Percentiles rank a stretch among this genome's conserved stretches.
These are phyloP conservation scores for Campoletis sonorensis DNA, from an alignment of 1,140 invertebrate species.

Conservation along the genomic window DNA sequence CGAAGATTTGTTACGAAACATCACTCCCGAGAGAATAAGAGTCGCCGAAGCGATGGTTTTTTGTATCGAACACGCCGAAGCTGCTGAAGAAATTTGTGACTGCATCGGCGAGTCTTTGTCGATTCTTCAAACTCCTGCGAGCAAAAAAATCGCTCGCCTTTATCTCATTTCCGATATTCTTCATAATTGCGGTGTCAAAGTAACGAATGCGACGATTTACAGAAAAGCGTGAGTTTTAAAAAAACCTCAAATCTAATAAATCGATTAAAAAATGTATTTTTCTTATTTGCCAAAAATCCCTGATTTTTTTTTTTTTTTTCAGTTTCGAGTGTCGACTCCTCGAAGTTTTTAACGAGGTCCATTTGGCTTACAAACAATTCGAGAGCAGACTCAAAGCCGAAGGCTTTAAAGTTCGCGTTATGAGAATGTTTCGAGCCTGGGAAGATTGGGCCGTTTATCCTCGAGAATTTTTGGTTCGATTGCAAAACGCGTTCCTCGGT, in stretches of 20 bases:
- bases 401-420: conserved; percentile 97
- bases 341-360: conserved; percentile 91
- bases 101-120: conserved; percentile 91
- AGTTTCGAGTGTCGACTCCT: conserved; percentile 92
- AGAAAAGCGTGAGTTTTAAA: conserved; percentile 84
- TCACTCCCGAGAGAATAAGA: conserved; percentile 90
- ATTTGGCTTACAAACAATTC: conserved; percentile 86
- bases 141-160: conserved; percentile 95
- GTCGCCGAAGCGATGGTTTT: conserved; percentile 98
- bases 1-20: conserved; percentile 92
- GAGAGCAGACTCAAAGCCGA: conserved; percentile 95
- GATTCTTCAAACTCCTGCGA: conserved; percentile 87
- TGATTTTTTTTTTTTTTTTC: neutral
- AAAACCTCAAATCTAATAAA: too few species aligned
- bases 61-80: conserved; percentile 98
- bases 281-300: too few species aligned
- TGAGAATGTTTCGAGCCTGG: conserved; percentile 96
- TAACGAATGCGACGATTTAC: conserved; percentile 98
- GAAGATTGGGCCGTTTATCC: conserved; percentile 99
- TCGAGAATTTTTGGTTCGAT: conserved; percentile 92
- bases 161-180: conserved; percentile 98
- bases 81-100: conserved; percentile 96
- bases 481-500: conserved; percentile 95
- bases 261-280: too few species aligned
- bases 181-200: conserved; percentile 97